These are phyloP conservation scores for Globicephala melas DNA, from an alignment of 2,113 vertebrate species.

Conservation along the genomic window DNA sequence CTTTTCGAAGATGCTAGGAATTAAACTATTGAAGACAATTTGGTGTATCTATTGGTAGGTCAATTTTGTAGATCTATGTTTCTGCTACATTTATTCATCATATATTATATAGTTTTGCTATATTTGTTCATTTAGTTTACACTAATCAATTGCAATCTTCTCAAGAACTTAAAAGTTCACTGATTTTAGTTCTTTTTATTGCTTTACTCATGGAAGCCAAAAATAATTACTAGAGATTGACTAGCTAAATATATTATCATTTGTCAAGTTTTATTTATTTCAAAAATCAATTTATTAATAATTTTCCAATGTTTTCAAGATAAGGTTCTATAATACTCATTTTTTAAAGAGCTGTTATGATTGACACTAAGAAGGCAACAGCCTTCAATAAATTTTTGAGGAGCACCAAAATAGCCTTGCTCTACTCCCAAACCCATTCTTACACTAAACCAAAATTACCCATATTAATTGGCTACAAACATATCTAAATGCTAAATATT, in stretches of 20 bases:
- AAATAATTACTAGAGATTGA: background rate
- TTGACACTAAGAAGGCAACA: background rate
- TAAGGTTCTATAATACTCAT: background rate
- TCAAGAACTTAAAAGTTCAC: background rate
- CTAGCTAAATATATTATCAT: background rate
- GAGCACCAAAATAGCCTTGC: background rate
- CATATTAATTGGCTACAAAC: background rate
- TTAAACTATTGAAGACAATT: background rate
- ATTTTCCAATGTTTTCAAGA: background rate
- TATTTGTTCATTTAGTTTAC: background rate
- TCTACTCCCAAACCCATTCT: background rate
- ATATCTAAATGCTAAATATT: background rate
- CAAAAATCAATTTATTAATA: background rate
- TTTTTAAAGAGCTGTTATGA: background rate
- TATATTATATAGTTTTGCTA: background rate
- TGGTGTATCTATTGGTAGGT: background rate
- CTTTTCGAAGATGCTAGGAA: background rate
- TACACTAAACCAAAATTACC: background rate
- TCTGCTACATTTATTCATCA: background rate
- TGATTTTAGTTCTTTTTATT: background rate
- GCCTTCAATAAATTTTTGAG: background rate
- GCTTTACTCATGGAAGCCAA: background rate
- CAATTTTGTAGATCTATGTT: background rate
- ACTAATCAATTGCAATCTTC: background rate
- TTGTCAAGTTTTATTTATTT: background rate